Base-by-base conservation (phyloP, 2,113 vertebrate species). In the Nematolebias whitei region DNA sequence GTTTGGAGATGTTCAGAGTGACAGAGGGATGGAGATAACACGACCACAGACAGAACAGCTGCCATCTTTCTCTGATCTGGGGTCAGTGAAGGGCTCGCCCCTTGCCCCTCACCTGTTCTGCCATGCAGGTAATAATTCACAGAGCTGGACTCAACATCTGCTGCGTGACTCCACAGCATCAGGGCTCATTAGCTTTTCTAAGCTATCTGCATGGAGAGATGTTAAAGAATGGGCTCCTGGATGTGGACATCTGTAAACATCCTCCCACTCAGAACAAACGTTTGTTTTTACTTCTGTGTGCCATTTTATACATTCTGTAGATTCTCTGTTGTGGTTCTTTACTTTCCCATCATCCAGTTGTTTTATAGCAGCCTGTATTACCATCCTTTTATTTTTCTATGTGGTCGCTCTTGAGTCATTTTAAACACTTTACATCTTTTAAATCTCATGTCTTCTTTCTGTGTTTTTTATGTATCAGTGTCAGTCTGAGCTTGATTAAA, bases 71-170 rank as follows among this genome's bases (percentile, higher is more conserved):
- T 83, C 69, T 78, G 72, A 71, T 68, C 56, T 53, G 56, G 53
- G 75, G 81, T 80, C 87, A 79, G 79, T 1, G 38, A 32, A 23
- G 74, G 22, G 49, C 26, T 63, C 10, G 19, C 32, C 65, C 62
- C 51, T 60, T 64, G 61, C 51, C 55, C 32, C 79, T 82, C 74
- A 85, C 85, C 86, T 86, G 80, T 79, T 70, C 70, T 49, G 57
- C 66, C 76, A 75, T 68, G 84, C 63, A 66, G 56, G 65, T 47
- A 79, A 79, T 70, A 48, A 79, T 73, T 70, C 62, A 78, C 49
- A 61, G 62, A 57, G 66, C 32, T 39, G 51, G 49, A 49, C 60
- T 49, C 60, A 51, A 51, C 49, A 24, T 22, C 26, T 54, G 50
- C 18, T 29, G 45, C 32, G 54, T 2, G n/a, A 65, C 45, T 47